Base-by-base conservation (phyloP, 2,113 vertebrate species). In the Lepus timidus region DNA sequence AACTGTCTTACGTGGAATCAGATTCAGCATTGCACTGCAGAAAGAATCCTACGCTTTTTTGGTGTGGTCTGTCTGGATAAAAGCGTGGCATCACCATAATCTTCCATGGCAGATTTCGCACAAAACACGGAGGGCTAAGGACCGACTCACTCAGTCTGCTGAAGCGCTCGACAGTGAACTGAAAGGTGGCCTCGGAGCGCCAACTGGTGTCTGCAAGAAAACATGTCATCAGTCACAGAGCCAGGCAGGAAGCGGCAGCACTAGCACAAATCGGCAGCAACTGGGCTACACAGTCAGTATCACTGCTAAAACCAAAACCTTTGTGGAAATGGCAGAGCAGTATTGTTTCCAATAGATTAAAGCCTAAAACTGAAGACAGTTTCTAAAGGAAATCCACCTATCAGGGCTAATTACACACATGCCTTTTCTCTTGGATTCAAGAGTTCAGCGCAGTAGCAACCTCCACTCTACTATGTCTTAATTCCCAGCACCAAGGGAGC, bases 21-120 rank as follows among this genome's bases (percentile, higher is more conserved):
- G 99, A 99, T 97, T 99, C 99, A 84, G 99, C 99, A 91, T 99
- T 99, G 98, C 99, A 99, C 93, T 99, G 99, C 93, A 99, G 99
- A 98, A 99, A 99, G 98, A 99, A 99, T 97, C 99, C 99, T 86
- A 99, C 99, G 0, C 99, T 99, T 98, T 99, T 99, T 98, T 99
- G 99, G 98, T 99, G 99, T 29, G 99, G 99, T 97, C 99, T 98
- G 98, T 99, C 99, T 0, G 99, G 99, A 96, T 99, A 99, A 98
- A 99, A 99, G 39, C 99, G 99, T 1, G 99, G 99, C 99, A 99
- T 99, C 96, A 99, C 99, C 99, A 99, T 99, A 95, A 99, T 99
- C 99, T 99, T 99, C 99, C 99, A 99, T 0, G 99, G 99, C 90
- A 99, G 98, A 97, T 99, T 99, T 89, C 99, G 98, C 44, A 99